These are phyloP conservation scores for Zootoca vivipara DNA, from an alignment of 2,113 vertebrate species.

Conservation along the genomic window DNA sequence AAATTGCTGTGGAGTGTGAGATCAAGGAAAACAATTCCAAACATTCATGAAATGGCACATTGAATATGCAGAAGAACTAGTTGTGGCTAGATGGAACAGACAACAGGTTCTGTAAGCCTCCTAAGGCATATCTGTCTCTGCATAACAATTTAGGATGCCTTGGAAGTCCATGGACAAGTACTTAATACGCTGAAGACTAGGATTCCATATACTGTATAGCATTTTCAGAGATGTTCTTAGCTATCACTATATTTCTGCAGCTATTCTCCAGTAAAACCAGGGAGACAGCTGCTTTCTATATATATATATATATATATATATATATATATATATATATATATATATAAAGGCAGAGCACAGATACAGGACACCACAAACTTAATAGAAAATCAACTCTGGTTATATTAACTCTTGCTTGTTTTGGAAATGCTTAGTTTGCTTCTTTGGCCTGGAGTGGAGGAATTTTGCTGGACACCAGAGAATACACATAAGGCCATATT, in stretches of 20 bases:
- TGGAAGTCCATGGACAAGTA: slow-evolving; percentile 13
- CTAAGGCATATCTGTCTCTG: background rate
- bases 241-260: background rate
- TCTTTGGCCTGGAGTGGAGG: slow-evolving; percentile 69
- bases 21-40: background rate
- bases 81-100: slow-evolving; percentile 15
- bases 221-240: background rate
- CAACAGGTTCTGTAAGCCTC: slow-evolving; percentile 28
- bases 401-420: slow-evolving; percentile 31
- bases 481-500: slow-evolving; percentile 96
- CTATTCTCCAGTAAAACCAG: slow-evolving; percentile 14
- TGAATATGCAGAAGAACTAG: background rate
- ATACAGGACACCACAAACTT: slow-evolving; percentile 5
- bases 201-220: background rate
- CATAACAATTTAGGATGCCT: background rate
- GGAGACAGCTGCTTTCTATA: slow-evolving; percentile 31
- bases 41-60: background rate
- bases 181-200: slow-evolving; percentile 9
- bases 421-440: slow-evolving; percentile 61
- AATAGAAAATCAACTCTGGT: slow-evolving; percentile 7
- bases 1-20: background rate
- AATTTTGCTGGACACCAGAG: slow-evolving; percentile 87
- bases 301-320: no score
- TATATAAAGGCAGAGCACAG: slow-evolving; percentile 47
- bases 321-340: no score